phyloP scores from a whole-genome alignment of 2,797 vertebrate genomes.

The Sebastes trivittatus region DNA sequence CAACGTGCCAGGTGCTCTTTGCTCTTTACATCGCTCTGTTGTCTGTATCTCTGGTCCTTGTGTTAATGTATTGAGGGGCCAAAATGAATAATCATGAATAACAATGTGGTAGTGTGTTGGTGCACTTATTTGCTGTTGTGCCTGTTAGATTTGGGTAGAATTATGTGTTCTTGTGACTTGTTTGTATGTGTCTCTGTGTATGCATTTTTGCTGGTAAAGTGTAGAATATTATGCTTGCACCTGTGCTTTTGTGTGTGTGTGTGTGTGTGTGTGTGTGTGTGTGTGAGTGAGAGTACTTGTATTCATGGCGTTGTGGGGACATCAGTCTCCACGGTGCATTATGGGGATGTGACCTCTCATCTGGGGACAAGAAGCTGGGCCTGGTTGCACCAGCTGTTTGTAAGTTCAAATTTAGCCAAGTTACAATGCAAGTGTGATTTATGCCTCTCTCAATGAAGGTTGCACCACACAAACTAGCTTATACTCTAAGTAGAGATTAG shows the following conservation, averaged over 20 bases:
- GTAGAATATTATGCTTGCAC: neutral
- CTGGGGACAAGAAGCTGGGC: neutral
- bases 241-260: neutral
- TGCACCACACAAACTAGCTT: neutral
- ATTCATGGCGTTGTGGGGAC: neutral
- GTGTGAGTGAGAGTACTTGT: neutral
- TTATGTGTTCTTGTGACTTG: neutral
- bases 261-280: no score
- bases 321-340: neutral
- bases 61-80: neutral
- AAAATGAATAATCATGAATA: neutral
- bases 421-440: neutral
- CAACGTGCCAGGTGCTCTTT: constrained; percentile 13
- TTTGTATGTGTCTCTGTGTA: neutral
- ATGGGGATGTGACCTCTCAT: neutral
- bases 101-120: neutral
- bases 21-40: neutral
- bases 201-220: neutral
- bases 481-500: neutral
- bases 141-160: neutral
- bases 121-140: neutral
- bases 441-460: neutral
- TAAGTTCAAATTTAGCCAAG: neutral
- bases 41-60: neutral
- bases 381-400: neutral